phyloP scores from a whole-genome alignment of 2,888 invertebrate species.

The Drosophila macrospina region DNA sequence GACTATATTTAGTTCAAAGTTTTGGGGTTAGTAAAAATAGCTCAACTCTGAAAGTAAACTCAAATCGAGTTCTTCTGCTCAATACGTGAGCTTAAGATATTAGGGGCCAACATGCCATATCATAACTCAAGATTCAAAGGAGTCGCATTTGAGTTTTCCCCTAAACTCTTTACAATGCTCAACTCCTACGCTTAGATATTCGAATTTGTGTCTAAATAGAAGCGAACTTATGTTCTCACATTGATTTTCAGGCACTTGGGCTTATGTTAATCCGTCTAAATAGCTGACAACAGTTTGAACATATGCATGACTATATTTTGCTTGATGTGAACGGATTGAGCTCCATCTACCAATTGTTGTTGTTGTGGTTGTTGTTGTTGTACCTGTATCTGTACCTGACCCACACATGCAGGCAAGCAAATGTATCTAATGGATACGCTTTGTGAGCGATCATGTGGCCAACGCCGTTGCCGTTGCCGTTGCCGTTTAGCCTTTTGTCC shows the following conservation, averaged over 20 bases:
- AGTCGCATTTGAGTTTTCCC: conserved; percentile 5
- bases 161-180: conserved; percentile 40
- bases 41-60: neutral
- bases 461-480: conserved; percentile 39
- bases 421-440: conserved; percentile 61
- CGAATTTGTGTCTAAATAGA: conserved; percentile 3
- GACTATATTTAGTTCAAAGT: neutral
- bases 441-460: conserved; percentile 40
- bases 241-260: conserved; percentile 68
- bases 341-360: conserved; percentile 25
- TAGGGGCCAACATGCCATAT: conserved; percentile 27
- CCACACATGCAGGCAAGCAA: conserved; percentile 51
- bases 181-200: conserved; percentile 42
- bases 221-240: conserved; percentile 65
- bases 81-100: conserved; percentile 19
- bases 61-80: neutral
- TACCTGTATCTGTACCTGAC: conserved; percentile 30
- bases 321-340: conserved; percentile 51
- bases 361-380: conserved; percentile 26
- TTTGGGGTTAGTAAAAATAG: neutral
- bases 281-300: conserved; percentile 77
- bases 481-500: conserved; percentile 59
- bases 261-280: conserved; percentile 77
- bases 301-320: conserved; percentile 74
- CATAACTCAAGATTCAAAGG: conserved; percentile 26